Conservation (phyloP, 2,888 invertebrate genomes). For the Gortyna flavago region DNA sequence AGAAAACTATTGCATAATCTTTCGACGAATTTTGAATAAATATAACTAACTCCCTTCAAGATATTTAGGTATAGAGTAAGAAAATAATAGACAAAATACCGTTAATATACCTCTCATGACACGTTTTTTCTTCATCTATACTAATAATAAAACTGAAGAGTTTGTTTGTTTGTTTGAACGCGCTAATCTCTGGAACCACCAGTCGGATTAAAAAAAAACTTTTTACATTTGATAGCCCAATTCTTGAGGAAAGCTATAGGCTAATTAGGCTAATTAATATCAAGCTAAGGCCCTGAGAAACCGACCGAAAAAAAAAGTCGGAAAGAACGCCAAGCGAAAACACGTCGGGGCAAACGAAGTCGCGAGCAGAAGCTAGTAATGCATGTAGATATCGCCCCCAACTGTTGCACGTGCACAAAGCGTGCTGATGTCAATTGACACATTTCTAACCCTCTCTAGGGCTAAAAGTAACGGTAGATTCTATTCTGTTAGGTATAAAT, state of each 20-base stretch:
- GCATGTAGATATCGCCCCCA: conserved; percentile 14
- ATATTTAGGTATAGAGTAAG: background rate
- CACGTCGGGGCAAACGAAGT: background rate
- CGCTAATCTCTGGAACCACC: background rate
- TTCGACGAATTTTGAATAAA: background rate
- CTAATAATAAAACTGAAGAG: background rate
- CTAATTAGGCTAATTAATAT: background rate
- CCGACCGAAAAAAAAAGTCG: background rate
- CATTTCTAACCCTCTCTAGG: conserved; percentile 49
- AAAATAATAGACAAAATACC: background rate
- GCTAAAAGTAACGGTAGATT: conserved; percentile 53
- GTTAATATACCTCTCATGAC: background rate
- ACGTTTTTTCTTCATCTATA: too few species aligned
- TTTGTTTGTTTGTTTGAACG: too few species aligned
- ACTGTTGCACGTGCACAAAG: conserved; percentile 35
- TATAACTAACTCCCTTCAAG: background rate
- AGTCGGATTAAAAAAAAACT: background rate
- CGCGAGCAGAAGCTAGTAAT: background rate
- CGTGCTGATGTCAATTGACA: conserved; percentile 51
- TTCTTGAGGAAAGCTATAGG: background rate
- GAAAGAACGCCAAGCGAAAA: background rate
- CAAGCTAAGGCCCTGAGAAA: background rate
- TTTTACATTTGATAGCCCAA: background rate
- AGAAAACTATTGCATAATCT: background rate
- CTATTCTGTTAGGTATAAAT: conserved; percentile 59